Conservation (phyloP, 2,888 invertebrate genomes). For the Tenthredo mesomela region DNA sequence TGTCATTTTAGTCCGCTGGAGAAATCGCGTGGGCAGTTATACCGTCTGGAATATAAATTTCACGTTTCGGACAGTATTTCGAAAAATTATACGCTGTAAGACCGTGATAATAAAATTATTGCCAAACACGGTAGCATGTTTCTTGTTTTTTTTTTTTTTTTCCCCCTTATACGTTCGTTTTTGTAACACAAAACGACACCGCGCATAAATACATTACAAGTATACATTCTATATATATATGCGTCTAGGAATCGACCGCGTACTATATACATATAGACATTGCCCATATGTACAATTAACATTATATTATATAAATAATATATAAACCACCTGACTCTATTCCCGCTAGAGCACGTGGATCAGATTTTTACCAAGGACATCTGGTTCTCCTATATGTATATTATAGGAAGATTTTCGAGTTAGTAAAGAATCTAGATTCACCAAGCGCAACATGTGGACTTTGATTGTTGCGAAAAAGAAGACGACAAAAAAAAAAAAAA, state of each 20-base stretch:
- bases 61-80: neutral
- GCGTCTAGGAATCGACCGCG: neutral
- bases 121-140: neutral
- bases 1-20: slow-evolving; percentile 29
- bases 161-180: neutral
- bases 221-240: neutral
- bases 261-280: neutral
- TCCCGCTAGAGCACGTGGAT: neutral
- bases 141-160: neutral
- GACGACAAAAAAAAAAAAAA: neutral
- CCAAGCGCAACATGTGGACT: neutral
- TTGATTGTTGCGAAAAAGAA: neutral
- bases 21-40: slow-evolving; percentile 33
- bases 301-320: slow-evolving; percentile 4
- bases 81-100: neutral
- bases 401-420: neutral
- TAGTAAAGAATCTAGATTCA: neutral
- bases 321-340: neutral
- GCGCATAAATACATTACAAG: slow-evolving; percentile 1
- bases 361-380: neutral
- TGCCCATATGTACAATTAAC: slow-evolving; percentile 5
- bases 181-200: neutral
- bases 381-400: neutral
- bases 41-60: slow-evolving; percentile 4
- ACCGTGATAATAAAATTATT: slow-evolving; percentile 8